Evolutionary conservation across 2,113 vertebrate genomes (phyloP).

Genomic region (Oceanodroma tethys): DNA sequence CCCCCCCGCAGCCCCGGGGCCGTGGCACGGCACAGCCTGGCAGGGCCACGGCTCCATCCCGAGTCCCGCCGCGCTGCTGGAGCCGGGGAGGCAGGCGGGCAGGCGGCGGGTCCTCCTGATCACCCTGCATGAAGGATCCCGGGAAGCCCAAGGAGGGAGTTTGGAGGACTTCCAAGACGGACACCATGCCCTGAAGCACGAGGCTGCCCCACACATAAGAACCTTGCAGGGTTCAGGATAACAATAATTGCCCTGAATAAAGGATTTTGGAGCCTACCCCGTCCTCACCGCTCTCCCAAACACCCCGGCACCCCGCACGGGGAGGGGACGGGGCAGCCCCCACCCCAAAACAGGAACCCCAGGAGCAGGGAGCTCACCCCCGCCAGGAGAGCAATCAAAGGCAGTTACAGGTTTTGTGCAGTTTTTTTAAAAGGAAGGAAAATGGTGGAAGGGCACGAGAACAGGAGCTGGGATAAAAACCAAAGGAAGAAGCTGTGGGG

Average conservation of each 20-base stretch:
- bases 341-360: not conserved
- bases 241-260: not conserved
- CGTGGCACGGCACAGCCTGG: not conserved
- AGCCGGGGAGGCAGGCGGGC: not conserved
- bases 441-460: not conserved
- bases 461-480: not conserved
- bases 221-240: not conserved
- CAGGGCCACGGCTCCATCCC: not conserved
- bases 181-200: not conserved
- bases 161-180: not conserved
- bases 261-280: not conserved
- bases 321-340: not conserved
- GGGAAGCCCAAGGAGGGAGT: not conserved
- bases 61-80: not conserved
- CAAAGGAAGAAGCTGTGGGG: not conserved
- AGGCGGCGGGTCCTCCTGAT: not conserved
- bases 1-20: not conserved
- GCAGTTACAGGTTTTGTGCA: not conserved
- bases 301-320: fast-evolving
- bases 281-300: not conserved
- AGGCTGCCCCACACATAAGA: not conserved
- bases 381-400: fast-evolving
- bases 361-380: not conserved
- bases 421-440: not conserved
- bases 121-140: fast-evolving